Percentiles rank a stretch among this genome's conserved stretches.
These are phyloP conservation scores for Drosophila equinoxialis DNA, from an alignment of 1,140 invertebrate genomes.

Conservation along the genomic window DNA sequence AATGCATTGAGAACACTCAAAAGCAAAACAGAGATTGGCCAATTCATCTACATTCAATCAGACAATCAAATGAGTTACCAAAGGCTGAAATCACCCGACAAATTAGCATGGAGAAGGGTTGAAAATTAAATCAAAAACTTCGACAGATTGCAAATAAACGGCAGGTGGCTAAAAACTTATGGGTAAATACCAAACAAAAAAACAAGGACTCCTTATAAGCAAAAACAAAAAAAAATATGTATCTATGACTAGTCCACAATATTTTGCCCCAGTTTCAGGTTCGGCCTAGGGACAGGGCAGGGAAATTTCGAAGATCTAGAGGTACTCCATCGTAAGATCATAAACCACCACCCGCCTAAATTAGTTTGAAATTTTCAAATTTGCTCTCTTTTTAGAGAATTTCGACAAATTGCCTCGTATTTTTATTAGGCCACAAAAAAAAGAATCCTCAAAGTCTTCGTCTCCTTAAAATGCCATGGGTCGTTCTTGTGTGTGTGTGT, in stretches of 20 bases:
- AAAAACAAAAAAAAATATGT: slow-evolving; percentile 20
- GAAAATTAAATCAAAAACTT: neutral
- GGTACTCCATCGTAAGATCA: slow-evolving; percentile 52
- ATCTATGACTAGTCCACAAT: slow-evolving; percentile 17
- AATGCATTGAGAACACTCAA: too few relatives aligned
- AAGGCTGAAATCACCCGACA: too few relatives aligned
- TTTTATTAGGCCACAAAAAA: slow-evolving; percentile 52
- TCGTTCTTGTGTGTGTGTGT: slow-evolving; percentile 1
- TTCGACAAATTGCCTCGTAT: slow-evolving; percentile 49
- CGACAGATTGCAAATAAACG: slow-evolving; percentile 79
- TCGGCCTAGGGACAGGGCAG: slow-evolving; percentile 22
- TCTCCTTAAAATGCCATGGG: slow-evolving; percentile 4
- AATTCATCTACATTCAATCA: too few relatives aligned
- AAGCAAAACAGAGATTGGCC: too few relatives aligned
- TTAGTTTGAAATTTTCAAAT: slow-evolving; percentile 60
- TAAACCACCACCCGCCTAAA: slow-evolving; percentile 69
- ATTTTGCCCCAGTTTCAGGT: slow-evolving; percentile 57
- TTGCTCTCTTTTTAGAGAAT: slow-evolving; percentile 45
- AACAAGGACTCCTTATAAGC: slow-evolving; percentile 13
- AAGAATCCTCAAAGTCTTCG: slow-evolving; percentile 26
- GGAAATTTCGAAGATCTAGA: slow-evolving; percentile 24
- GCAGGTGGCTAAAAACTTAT: slow-evolving; percentile 67
- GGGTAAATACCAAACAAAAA: slow-evolving; percentile 35
- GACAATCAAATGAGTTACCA: too few relatives aligned
- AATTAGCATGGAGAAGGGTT: too few relatives aligned